Percentiles rank a stretch among this genome's conserved stretches.
These are phyloP conservation scores for Notechis scutatus DNA, from an alignment of 2,113 vertebrate genomes.

Conservation along the genomic window DNA sequence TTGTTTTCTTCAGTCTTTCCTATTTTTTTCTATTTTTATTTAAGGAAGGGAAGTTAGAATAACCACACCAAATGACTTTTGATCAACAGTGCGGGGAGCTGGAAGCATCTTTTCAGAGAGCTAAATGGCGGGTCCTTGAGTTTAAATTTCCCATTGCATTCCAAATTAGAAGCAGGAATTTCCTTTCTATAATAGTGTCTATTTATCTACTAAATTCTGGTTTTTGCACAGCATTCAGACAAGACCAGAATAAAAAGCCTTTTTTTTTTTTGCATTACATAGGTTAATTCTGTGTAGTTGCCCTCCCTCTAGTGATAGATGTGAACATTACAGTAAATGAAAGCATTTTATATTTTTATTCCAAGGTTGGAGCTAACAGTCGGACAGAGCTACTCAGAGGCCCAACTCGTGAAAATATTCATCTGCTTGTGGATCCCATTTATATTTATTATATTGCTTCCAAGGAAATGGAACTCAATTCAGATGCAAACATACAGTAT, in stretches of 20 bases:
- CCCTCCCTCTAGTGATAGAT: constrained; percentile 74
- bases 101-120: background rate
- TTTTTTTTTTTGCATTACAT: background rate
- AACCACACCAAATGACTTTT: background rate
- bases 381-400: background rate
- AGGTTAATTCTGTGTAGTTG: constrained; percentile 65
- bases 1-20: background rate
- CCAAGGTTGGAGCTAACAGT: background rate
- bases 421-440: background rate
- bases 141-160: background rate
- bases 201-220: background rate
- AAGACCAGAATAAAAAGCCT: background rate
- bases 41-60: background rate
- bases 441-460: background rate
- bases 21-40: background rate
- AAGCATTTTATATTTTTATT: background rate
- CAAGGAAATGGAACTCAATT: background rate
- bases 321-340: constrained; percentile 50
- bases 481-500: background rate
- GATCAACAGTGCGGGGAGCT: background rate
- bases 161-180: background rate
- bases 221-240: background rate
- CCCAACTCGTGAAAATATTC: background rate
- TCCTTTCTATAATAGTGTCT: background rate
- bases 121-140: background rate